These are phyloP conservation scores for Heterodera schachtii DNA, from an alignment of 1,140 invertebrate species.

Conservation along the genomic window DNA sequence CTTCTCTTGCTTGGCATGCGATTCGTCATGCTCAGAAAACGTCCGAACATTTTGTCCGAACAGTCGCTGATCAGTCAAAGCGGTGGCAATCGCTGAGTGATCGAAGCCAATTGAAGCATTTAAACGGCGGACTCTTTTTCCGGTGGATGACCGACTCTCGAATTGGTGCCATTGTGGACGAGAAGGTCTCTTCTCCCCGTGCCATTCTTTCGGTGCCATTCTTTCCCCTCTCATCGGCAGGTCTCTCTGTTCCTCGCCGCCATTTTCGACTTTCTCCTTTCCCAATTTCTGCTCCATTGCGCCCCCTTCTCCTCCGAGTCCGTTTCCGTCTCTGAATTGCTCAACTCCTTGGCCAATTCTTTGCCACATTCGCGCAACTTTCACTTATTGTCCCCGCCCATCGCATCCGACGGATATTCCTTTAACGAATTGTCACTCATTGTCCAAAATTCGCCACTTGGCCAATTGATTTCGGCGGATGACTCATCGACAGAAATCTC, in stretches of 20 bases:
- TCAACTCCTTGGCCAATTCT: neutral
- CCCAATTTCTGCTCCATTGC: neutral
- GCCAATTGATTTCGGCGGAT: neutral
- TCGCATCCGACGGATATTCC: too few species aligned
- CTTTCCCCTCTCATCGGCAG: neutral
- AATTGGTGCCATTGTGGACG: slow-evolving; percentile 7
- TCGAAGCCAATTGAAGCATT: neutral
- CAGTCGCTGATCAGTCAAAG: neutral
- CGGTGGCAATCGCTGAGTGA: neutral
- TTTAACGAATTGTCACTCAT: neutral
- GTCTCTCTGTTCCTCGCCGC: slow-evolving; percentile 2
- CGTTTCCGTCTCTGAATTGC: neutral
- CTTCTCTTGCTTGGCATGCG: neutral
- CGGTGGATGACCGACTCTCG: slow-evolving; percentile 1
- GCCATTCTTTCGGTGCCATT: neutral
- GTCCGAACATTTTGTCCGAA: neutral
- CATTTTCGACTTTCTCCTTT: neutral
- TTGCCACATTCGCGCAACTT: too few species aligned
- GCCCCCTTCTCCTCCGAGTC: neutral
- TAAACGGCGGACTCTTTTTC: neutral
- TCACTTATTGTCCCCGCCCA: too few species aligned
- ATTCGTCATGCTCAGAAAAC: neutral
- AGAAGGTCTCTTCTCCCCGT: neutral
- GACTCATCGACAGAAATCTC: neutral
- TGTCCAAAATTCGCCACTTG: neutral